phyloP scores from a whole-genome alignment of 2,113 vertebrate species.

The Amphilophus citrinellus region DNA sequence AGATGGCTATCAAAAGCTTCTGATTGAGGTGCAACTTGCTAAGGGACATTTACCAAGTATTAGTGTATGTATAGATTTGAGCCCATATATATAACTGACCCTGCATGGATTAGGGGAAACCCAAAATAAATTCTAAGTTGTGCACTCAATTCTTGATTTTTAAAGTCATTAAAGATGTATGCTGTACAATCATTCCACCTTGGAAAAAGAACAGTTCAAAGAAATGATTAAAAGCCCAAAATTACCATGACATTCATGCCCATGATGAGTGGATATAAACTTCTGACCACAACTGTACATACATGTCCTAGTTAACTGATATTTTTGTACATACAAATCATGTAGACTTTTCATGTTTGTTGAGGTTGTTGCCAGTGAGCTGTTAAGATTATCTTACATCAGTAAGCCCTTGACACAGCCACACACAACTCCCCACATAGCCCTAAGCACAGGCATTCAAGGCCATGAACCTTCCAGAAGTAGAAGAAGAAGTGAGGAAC shows the following conservation, averaged over 20 bases:
- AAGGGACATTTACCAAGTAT: too few species aligned
- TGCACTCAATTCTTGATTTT: too few species aligned
- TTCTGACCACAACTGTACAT: background rate
- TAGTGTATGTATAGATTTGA: too few species aligned
- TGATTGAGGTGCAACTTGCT: too few species aligned
- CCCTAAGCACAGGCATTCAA: constrained; percentile 20
- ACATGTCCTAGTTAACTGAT: background rate
- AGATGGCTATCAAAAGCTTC: too few species aligned
- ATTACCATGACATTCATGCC: background rate
- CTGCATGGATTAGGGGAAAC: too few species aligned
- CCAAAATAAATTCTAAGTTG: too few species aligned
- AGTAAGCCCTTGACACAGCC: constrained; percentile 45
- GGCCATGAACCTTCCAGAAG: constrained; percentile 41
- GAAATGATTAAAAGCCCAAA: background rate
- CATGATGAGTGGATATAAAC: background rate
- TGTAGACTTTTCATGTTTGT: constrained; percentile 8
- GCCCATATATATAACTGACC: too few species aligned
- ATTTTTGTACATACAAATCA: background rate
- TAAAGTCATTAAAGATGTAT: too few species aligned
- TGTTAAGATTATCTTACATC: constrained; percentile 37
- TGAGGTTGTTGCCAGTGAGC: constrained; percentile 19
- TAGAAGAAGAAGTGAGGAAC: constrained; percentile 13
- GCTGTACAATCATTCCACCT: too few species aligned
- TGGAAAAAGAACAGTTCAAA: too few species aligned
- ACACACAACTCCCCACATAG: constrained; percentile 9